These are phyloP conservation scores for Recurvirostra avosetta DNA, from an alignment of 2,113 vertebrate genomes.

Conservation along the genomic window DNA sequence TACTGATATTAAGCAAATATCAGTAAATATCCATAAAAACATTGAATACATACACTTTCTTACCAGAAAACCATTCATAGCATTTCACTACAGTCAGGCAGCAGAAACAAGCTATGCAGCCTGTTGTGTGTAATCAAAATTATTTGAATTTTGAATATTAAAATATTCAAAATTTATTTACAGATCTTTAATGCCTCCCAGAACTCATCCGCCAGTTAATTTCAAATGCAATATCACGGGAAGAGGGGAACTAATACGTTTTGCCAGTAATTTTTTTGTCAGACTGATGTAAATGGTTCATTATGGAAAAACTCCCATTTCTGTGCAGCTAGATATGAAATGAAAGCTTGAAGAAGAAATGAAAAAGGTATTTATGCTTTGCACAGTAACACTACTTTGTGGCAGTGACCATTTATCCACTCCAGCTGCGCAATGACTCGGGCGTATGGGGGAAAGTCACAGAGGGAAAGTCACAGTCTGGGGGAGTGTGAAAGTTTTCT, in stretches of 20 bases:
- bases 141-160: constrained; percentile 10
- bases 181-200: background rate
- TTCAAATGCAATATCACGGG: background rate
- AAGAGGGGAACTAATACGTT: background rate
- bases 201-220: background rate
- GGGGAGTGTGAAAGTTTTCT: background rate
- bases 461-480: background rate
- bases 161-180: background rate
- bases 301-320: background rate
- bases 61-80: background rate
- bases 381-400: rapidly evolving
- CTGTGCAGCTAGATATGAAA: background rate
- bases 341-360: background rate
- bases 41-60: background rate
- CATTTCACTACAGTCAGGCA: background rate
- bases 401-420: background rate
- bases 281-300: background rate
- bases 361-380: background rate
- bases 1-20: background rate
- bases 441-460: rapidly evolving
- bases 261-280: background rate
- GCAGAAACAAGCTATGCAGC: background rate
- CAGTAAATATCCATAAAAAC: background rate
- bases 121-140: background rate
- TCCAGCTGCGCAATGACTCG: background rate